Evolutionary conservation across 2,113 vertebrate genomes (phyloP), one percentile per base, ranked within the genome.

Genomic region (human (Homo sapiens)): DNA sequence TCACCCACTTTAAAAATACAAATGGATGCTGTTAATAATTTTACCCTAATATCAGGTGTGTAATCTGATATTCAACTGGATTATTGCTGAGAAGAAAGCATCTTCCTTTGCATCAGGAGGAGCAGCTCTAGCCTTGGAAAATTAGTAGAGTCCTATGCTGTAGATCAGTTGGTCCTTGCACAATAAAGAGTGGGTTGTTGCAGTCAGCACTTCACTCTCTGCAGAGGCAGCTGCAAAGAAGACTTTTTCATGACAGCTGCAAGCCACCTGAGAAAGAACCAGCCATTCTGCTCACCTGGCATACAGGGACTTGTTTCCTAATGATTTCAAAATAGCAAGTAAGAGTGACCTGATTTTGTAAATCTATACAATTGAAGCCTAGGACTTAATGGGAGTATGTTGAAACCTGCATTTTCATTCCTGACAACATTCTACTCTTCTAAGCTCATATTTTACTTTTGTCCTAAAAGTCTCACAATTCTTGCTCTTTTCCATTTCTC

Each of bases 301-400:
- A 68, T 1, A 32, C 0, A 38, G 8, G 38, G 66, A 18, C 10
- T 78, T 23, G 1, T 64, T 96, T 66, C 90, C 68, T 81, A 81
- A 32, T 52, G 14, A 87, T 84, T 38, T 92, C 72, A 89, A 61
- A 83, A 78, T 14, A 92, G 90, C 30, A 89, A 81, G 22, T 14
- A 27, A 27, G 45, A 89, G 2, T 80, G 55, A 64, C 66, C 16
- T 59, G 30, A n/a, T 68, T 68, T 80, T 90, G 25, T 55, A 83
- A 27, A 64, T 48, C 23, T 70, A 4, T 30, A 57, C 50, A 43
- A 43, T 5, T 50, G 6, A 95, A 66, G n/a, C 1, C 2, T 52
- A 43, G 8, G 22, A 50, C 20, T 70, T 20, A 84, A 35, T 7
- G 10, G 50, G 52, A 73, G 5, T 8, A 30, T 35, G 9, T 3